Base-by-base conservation (phyloP, 2,888 invertebrate species). In the Branchellion lobata region DNA sequence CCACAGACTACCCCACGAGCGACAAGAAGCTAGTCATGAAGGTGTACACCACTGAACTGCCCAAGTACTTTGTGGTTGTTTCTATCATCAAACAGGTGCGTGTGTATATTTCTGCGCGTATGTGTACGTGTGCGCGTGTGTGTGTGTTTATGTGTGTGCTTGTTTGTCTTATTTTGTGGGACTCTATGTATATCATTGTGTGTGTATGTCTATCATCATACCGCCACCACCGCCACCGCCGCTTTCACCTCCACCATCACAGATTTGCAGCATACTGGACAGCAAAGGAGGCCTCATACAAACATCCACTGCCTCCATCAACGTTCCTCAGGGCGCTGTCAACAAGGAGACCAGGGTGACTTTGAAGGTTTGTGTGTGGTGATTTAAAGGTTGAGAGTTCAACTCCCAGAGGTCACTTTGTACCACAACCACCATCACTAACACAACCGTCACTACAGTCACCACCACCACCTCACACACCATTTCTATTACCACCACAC, bases 31-130 rank as follows among this genome's bases (percentile, higher is more conserved):
- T 98, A 79, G 94, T 97, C 82, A 96, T 96, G 1, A 91, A 98
- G 83, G 97, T 99, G 86, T 91, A 99, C 80, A 99, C 99, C 0
- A 95, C 94, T 83, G 98, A 99, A 89, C 98, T 99, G 88, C 99
- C 99, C 14, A 96, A 97, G 89, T 99, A 99, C 89, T 99, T 99
- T 87, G 99, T 99, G n/a, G 94, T 99, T 71, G 95, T 98, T 78
- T 96, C 97, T 0, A 92, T 98, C 80, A 93, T 99, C 82, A 92
- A 96, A 65, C 98, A 99, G 88, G 99, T 77, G 1, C 65, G 27
- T 65, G 61, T 57, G 8, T 57, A 5, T 24, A 18, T 18, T 3
- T 24, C 3, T 21, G 5, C 31, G 18, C 29, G 34, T 34, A 8
- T 21, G 18, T 34, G 27, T 34, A 31, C 31, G 18, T 34, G 34